Evolutionary conservation across 2,113 vertebrate genomes (phyloP).

Genomic region (Sialia sialis): DNA sequence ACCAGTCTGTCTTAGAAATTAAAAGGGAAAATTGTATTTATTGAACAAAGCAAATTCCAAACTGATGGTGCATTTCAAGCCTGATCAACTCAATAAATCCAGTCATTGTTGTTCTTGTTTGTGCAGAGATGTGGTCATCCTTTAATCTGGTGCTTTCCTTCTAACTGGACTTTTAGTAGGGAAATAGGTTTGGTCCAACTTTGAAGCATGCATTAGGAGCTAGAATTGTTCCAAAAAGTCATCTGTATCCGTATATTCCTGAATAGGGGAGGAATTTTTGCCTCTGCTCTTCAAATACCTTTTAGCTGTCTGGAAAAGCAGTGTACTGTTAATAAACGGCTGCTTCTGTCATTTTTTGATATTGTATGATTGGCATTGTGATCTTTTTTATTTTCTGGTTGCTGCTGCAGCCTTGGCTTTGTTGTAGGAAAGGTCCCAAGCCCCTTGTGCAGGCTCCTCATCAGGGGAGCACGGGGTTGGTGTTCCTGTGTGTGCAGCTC

Average conservation of each 20-base stretch:
- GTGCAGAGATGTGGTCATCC: not conserved
- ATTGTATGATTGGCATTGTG: not conserved
- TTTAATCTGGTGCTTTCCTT: not conserved
- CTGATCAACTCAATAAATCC: slow-evolving; percentile 15
- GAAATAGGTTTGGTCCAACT: not conserved
- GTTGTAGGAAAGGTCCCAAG: not conserved
- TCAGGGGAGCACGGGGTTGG: rapidly evolving
- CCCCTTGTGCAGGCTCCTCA: not conserved
- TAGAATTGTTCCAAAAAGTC: not conserved
- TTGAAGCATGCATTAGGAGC: not conserved
- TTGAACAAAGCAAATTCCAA: slow-evolving; percentile 38
- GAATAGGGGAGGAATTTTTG: not conserved
- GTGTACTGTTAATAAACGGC: not conserved
- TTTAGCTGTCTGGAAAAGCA: not conserved
- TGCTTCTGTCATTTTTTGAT: not conserved
- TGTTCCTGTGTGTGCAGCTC: not conserved
- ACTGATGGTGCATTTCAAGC: not conserved
- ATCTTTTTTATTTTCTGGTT: not conserved
- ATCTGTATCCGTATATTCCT: rapidly evolving
- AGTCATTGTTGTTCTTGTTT: slow-evolving; percentile 32
- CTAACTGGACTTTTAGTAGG: not conserved
- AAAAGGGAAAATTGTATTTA: not conserved
- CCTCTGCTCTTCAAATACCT: not conserved
- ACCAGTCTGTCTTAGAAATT: slow-evolving; percentile 5
- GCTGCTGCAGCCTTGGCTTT: not conserved